These are phyloP conservation scores for Leptopilina syphax DNA, from an alignment of 2,888 invertebrate species.

Conservation along the genomic window DNA sequence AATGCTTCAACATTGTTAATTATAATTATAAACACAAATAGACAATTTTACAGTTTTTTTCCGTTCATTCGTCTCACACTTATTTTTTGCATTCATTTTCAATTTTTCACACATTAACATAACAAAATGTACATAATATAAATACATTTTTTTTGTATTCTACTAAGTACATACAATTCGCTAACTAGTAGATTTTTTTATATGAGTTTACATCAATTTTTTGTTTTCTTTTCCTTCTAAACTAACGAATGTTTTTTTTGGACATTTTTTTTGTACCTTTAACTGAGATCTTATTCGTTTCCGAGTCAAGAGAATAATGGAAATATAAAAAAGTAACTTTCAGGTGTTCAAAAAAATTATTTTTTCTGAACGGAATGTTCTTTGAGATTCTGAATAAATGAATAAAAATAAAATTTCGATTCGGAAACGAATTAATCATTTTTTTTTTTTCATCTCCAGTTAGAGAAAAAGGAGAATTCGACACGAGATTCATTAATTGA, in stretches of 20 bases:
- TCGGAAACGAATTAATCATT: slow-evolving; percentile 10
- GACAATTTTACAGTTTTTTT: slow-evolving; percentile 29
- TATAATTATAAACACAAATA: slow-evolving; percentile 43
- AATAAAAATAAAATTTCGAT: background rate
- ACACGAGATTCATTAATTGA: no score
- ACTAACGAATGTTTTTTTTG: slow-evolving; percentile 8
- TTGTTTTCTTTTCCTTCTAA: background rate
- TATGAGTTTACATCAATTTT: background rate
- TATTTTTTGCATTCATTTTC: slow-evolving; percentile 35
- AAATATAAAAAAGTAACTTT: background rate
- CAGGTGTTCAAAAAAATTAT: background rate
- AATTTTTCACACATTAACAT: slow-evolving; percentile 46
- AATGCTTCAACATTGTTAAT: slow-evolving; percentile 50
- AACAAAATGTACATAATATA: slow-evolving; percentile 54
- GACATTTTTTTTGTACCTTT: background rate
- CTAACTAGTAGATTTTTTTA: slow-evolving; percentile 25
- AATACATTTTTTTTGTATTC: slow-evolving; percentile 20
- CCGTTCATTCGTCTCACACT: slow-evolving; percentile 38
- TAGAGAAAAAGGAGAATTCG: no score
- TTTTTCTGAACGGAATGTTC: slow-evolving; percentile 8
- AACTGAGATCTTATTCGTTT: slow-evolving; percentile 1
- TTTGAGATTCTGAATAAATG: slow-evolving; percentile 20
- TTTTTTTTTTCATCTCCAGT: no score
- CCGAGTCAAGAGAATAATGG: background rate
- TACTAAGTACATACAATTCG: slow-evolving; percentile 26